Evolutionary conservation across 2,888 invertebrate species (phyloP), one percentile per base, ranked within the genome.

Genomic region (Heteropelma amictum): DNA sequence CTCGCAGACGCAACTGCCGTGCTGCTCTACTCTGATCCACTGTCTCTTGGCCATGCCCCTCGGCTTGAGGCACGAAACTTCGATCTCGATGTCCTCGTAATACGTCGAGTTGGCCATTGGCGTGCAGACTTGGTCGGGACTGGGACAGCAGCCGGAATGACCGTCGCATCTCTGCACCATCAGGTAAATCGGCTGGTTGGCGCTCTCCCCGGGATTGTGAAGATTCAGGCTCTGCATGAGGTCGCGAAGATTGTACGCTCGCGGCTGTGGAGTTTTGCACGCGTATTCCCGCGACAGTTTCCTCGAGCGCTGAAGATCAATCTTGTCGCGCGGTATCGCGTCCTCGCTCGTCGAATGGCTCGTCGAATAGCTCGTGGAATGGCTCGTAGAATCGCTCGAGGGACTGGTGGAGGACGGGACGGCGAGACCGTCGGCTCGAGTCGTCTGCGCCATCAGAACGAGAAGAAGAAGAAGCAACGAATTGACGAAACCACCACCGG

Each of bases 91-190:
- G n/a, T 83, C 78, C 51, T 85, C 83, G 42, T 76, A 73, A 28
- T 81, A 79, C 21, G 77, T 79, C 10, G 56, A 47, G 2, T 71
- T 72, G 3, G 69, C 14, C 0, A 76, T 60, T n/a, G 86, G 83
- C 2, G 72, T 73, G 68, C 88, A 88, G 8, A 77, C 81, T 58
- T 79, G 60, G 8, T 77, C 69, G 8, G 72, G 63, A 17, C 72
- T 79, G 14, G 2, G 14, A 51, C 89, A 89, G 40, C 88, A 88
- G 1, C 89, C 89, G 1, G 88, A 77, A n/a, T 85, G 82, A 3
- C 68, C 76, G 63, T 88, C 89, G 76, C 89, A 89, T 17, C 85
- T 82, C 12, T 80, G 80, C 8, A 84, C 21, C 1, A 85, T 79
- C 0, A 85, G 78, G 45, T 83, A 85, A 3, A 78, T 42, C 8